These are phyloP conservation scores for Pseudorhombus dupliciocellatus DNA, from an alignment of 2,113 vertebrate species.

Conservation along the genomic window DNA sequence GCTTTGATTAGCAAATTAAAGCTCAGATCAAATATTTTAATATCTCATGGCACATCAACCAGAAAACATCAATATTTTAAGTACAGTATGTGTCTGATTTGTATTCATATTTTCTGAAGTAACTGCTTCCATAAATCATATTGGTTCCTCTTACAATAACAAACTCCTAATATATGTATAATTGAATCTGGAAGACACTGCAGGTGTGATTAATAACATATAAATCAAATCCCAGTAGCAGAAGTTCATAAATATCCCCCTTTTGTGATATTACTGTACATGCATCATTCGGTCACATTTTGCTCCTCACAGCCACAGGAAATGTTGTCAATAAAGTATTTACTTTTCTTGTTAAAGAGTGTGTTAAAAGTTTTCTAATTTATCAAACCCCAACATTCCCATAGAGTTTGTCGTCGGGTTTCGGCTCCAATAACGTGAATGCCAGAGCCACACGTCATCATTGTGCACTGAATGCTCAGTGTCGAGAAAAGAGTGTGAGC, in stretches of 20 bases:
- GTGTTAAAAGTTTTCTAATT: background rate
- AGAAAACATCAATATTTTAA: slow-evolving; percentile 17
- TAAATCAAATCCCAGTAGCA: no score
- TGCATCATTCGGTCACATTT: background rate
- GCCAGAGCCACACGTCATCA: background rate
- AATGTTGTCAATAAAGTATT: background rate
- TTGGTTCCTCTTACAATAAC: background rate
- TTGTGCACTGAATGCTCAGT: background rate
- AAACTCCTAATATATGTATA: background rate
- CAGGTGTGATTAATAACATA: background rate
- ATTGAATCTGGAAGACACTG: background rate
- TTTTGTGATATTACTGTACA: background rate
- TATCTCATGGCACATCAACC: slow-evolving; percentile 20
- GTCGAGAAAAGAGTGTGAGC: background rate
- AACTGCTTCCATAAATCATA: background rate
- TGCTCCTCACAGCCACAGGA: background rate
- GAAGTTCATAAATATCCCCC: background rate
- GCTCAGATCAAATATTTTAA: slow-evolving; percentile 9
- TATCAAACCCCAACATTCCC: background rate
- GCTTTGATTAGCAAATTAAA: slow-evolving; percentile 58
- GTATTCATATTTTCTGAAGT: slow-evolving; percentile 6
- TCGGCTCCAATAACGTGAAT: no score
- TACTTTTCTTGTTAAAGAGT: background rate
- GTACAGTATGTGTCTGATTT: background rate
- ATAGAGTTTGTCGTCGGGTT: background rate